These are phyloP conservation scores for Chymomyza amoena DNA, from an alignment of 2,888 invertebrate species.

Conservation along the genomic window DNA sequence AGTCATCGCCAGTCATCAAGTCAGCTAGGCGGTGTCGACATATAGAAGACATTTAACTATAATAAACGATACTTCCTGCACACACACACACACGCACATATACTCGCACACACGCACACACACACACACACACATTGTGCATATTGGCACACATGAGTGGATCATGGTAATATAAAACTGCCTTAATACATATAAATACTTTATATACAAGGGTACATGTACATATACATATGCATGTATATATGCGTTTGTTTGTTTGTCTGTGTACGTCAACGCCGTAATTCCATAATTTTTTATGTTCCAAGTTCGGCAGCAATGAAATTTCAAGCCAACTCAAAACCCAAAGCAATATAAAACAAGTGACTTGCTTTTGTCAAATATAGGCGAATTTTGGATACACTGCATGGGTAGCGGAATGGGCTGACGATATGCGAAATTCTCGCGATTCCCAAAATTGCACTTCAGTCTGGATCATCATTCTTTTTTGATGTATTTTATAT, in stretches of 20 bases:
- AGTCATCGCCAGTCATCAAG: slow-evolving; percentile 12
- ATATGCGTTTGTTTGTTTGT: slow-evolving; percentile 2
- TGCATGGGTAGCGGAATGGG: not conserved
- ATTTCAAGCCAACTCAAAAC: slow-evolving; percentile 25
- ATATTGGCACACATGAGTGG: not conserved
- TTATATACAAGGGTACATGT: not conserved
- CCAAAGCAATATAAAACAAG: not conserved
- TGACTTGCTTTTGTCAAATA: not conserved
- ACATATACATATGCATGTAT: not conserved
- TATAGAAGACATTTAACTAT: slow-evolving; percentile 64
- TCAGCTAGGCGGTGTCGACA: slow-evolving; percentile 47
- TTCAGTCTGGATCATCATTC: too few relatives aligned
- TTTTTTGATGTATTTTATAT: too few relatives aligned
- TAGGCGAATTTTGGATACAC: not conserved
- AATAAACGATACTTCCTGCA: slow-evolving; percentile 62
- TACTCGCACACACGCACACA: slow-evolving; percentile 28
- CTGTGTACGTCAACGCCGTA: slow-evolving; percentile 21
- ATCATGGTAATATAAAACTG: not conserved
- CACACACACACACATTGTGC: not conserved
- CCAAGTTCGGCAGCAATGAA: slow-evolving; percentile 19
- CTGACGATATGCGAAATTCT: too few relatives aligned
- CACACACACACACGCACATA: slow-evolving; percentile 3
- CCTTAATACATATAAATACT: not conserved
- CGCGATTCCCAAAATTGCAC: too few relatives aligned
- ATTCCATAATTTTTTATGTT: slow-evolving; percentile 43